Evolutionary conservation across 2,797 vertebrate genomes (phyloP).

Genomic region (Thalassophryne amazonica): DNA sequence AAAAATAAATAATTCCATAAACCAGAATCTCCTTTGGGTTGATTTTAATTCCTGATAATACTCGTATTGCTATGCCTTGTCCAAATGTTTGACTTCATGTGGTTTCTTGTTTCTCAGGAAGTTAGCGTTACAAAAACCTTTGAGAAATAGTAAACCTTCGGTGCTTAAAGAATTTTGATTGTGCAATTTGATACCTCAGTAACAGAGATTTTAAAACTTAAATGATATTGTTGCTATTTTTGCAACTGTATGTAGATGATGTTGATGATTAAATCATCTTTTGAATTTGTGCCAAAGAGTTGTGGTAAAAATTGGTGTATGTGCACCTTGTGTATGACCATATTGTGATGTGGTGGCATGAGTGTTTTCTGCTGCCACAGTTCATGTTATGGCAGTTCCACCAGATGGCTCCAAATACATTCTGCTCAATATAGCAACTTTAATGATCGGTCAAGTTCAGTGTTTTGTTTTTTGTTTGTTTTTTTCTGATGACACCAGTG

Average conservation of each 20-base stretch:
- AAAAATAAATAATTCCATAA: not conserved
- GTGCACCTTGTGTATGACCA: no score
- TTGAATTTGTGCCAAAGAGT: no score
- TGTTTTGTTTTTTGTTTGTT: constrained; percentile 24
- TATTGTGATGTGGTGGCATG: no score
- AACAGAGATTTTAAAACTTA: constrained; percentile 12
- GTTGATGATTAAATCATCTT: no score
- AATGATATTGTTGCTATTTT: no score
- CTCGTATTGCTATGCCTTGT: constrained; percentile 16
- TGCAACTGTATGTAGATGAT: no score
- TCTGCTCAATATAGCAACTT: no score
- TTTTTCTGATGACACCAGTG: constrained; percentile 26
- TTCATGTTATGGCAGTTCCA: no score
- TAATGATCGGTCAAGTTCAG: constrained; percentile 15
- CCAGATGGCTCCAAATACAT: no score
- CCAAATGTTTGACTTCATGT: constrained; percentile 9
- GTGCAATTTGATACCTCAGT: constrained; percentile 26
- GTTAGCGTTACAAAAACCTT: constrained; percentile 10
- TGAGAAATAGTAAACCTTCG: constrained; percentile 20
- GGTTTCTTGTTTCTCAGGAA: constrained; percentile 49
- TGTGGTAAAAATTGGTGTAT: no score
- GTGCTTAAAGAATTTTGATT: constrained; percentile 24
- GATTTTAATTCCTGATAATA: constrained; percentile 17
- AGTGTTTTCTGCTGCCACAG: no score
- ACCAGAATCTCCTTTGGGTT: constrained; percentile 2